phyloP scores from a whole-genome alignment of 1,140 invertebrate species.

The Cydia amplana region DNA sequence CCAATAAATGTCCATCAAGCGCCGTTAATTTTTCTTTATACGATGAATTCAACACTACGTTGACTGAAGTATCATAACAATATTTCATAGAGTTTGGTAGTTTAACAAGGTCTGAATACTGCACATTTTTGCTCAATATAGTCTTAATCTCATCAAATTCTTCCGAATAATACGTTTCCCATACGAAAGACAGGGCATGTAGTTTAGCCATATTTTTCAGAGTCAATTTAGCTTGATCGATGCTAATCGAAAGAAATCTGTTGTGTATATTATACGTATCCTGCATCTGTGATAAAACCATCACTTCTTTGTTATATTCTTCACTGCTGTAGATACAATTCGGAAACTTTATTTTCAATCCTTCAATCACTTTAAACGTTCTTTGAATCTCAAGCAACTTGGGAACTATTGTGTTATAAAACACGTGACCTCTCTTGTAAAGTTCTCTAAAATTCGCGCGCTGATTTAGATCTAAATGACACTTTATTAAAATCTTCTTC shows the following conservation, averaged over 20 bases:
- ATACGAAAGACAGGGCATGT: conserved; percentile 64
- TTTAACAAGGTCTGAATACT: conserved; percentile 50
- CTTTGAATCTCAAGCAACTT: conserved; percentile 57
- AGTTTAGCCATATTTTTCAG: conserved; percentile 67
- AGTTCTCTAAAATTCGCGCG: conserved; percentile 51
- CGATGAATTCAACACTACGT: conserved; percentile 47
- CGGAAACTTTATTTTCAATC: conserved; percentile 62
- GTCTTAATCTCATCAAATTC: conserved; percentile 53
- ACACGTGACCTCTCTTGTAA: conserved; percentile 54
- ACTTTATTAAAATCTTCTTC: conserved; percentile 54
- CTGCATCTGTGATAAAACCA: conserved; percentile 40
- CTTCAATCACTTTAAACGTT: conserved; percentile 51
- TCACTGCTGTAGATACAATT: conserved; percentile 51
- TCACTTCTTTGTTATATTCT: conserved; percentile 55
- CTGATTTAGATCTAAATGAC: conserved; percentile 50
- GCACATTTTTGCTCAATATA: conserved; percentile 51
- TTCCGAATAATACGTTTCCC: conserved; percentile 48
- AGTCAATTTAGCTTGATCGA: conserved; percentile 55
- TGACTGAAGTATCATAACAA: conserved; percentile 60
- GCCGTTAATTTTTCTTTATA: conserved; percentile 48
- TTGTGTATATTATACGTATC: background rate
- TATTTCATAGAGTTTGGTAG: conserved; percentile 50
- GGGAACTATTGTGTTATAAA: conserved; percentile 48
- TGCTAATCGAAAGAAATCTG: conserved; percentile 52
- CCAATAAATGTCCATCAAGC: conserved; percentile 46